A percentile compares a stretch with the other conserved stretches of the same genome.
These are phyloP conservation scores for Parnassius glacialis DNA, from an alignment of 2,888 invertebrate species.

Conservation along the genomic window DNA sequence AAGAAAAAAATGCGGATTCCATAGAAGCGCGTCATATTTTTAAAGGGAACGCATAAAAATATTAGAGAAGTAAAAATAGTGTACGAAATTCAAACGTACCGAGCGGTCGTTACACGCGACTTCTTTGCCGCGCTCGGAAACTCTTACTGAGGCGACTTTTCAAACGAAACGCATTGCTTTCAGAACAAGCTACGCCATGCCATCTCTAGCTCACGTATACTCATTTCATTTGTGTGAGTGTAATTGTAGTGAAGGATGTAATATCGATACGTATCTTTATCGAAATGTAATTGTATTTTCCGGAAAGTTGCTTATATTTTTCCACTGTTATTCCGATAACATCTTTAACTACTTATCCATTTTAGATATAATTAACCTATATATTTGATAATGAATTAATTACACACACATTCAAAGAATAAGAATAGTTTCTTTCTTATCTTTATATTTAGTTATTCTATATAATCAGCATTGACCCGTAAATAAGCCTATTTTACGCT, in stretches of 20 bases:
- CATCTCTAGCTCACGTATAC: conserved; percentile 31
- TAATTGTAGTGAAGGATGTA: conserved; percentile 29
- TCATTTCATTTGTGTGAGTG: conserved; percentile 26
- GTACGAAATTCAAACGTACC: conserved; percentile 50
- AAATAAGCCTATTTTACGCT: no score
- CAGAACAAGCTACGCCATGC: conserved; percentile 40
- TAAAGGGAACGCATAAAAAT: conserved; percentile 33
- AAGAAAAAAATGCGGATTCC: conserved; percentile 14
- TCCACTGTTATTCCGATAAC: conserved; percentile 5
- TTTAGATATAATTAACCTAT: not conserved
- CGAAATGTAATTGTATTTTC: conserved; percentile 9
- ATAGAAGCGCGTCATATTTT: conserved; percentile 11
- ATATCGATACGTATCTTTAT: conserved; percentile 27
- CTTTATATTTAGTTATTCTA: no score
- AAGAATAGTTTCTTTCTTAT: no score
- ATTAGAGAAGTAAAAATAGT: conserved; percentile 27
- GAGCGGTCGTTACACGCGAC: conserved; percentile 50
- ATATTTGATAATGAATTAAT: not conserved
- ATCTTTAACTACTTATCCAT: not conserved
- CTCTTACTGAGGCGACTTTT: conserved; percentile 57
- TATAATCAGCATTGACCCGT: no score
- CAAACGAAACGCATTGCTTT: conserved; percentile 52
- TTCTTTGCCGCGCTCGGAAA: conserved; percentile 49
- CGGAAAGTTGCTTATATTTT: conserved; percentile 12
- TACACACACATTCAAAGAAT: no score